These are phyloP conservation scores for Diloba caeruleocephala DNA, from an alignment of 2,888 invertebrate genomes.

Conservation along the genomic window DNA sequence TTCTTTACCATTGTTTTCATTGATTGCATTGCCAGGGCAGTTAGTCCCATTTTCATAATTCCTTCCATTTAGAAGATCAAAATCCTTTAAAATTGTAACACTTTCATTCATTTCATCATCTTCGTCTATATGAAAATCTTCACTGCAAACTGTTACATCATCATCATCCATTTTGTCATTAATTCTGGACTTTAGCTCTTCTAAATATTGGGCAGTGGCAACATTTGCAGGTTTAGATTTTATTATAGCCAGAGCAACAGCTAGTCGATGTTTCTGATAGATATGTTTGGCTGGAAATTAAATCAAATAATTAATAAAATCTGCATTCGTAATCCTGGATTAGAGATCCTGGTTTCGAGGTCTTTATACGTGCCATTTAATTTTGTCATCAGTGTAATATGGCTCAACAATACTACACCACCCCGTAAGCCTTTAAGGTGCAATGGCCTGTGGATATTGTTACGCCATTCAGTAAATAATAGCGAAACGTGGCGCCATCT, in stretches of 20 bases:
- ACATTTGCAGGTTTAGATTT: conserved; percentile 67
- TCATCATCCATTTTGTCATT: conserved; percentile 56
- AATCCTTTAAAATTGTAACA: conserved; percentile 36
- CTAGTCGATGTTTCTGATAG: conserved; percentile 67
- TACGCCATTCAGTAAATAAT: no score
- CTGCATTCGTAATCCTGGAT: no score
- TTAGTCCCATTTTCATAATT: conserved; percentile 5
- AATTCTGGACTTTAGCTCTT: conserved; percentile 59
- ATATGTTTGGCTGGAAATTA: conserved; percentile 65
- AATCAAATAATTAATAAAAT: no score
- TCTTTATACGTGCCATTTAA: no score
- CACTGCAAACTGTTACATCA: conserved; percentile 63
- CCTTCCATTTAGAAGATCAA: conserved; percentile 13
- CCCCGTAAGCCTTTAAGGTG: no score
- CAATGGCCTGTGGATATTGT: no score
- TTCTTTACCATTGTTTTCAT: no score
- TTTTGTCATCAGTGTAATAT: no score
- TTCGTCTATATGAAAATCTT: conserved; percentile 67
- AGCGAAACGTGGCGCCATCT: no score
- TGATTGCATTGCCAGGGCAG: no score
- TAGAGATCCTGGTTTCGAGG: no score
- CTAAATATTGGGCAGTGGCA: conserved; percentile 59
- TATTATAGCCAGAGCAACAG: conserved; percentile 67
- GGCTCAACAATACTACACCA: no score
- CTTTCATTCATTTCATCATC: conserved; percentile 39